phyloP scores from a whole-genome alignment of 2,888 invertebrate species.

The Spisula solida region DNA sequence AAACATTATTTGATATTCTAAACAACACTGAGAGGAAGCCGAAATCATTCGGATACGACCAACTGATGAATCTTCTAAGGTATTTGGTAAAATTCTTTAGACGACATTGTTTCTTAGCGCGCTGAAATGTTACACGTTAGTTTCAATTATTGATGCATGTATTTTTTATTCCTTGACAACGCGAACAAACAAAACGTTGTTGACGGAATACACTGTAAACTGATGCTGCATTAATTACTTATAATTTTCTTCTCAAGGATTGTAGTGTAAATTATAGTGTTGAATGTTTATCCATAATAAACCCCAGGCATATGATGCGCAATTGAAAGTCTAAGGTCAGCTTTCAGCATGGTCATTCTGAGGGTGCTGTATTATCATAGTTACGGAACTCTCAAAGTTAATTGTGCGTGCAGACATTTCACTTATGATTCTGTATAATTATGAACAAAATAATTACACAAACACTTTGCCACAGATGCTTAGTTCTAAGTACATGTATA shows the following conservation, averaged over 20 bases:
- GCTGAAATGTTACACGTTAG: background rate
- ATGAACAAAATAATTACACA: too few relatives aligned
- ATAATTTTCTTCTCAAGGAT: background rate
- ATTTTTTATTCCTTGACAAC: slow-evolving; percentile 16
- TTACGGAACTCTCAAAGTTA: too few relatives aligned
- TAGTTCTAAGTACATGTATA: too few relatives aligned
- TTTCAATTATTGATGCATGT: background rate
- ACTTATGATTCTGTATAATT: too few relatives aligned
- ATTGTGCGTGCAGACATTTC: too few relatives aligned
- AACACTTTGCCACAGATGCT: too few relatives aligned
- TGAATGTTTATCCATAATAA: background rate
- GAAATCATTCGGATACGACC: background rate
- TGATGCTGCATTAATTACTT: background rate
- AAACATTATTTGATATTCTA: background rate
- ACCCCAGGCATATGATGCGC: too few relatives aligned
- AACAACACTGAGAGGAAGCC: background rate
- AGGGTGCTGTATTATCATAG: too few relatives aligned
- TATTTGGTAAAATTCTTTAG: background rate
- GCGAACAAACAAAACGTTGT: background rate
- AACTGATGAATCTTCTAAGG: background rate
- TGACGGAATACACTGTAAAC: background rate
- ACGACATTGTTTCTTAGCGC: background rate
- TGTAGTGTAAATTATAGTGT: background rate
- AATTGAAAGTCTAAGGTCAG: too few relatives aligned
- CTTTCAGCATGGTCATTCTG: too few relatives aligned